A percentile compares a stretch with the other conserved stretches of the same genome.
Conservation (phyloP, 1,140 invertebrate species). For the Drosophila neocordata region DNA sequence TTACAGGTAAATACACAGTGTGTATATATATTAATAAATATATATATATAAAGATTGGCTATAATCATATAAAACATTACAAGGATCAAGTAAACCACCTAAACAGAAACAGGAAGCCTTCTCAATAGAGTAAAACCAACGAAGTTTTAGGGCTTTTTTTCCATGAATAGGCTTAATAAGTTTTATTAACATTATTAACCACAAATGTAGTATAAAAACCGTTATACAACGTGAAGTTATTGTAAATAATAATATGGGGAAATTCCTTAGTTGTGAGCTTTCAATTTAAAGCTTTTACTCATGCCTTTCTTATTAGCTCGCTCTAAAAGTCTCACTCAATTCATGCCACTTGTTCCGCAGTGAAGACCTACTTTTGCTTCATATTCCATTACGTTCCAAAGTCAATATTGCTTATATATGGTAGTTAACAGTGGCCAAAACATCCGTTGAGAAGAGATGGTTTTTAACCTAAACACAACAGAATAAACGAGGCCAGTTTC, state of each 20-base stretch:
- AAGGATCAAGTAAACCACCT: not conserved
- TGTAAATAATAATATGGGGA: not conserved
- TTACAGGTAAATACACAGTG: conserved; percentile 61
- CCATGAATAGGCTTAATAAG: too few relatives aligned
- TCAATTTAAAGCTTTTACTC: conserved; percentile 16
- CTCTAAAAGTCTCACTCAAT: conserved; percentile 36
- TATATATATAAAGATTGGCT: conserved; percentile 31
- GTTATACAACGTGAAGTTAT: conserved; percentile 18
- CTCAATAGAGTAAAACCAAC: conserved; percentile 5
- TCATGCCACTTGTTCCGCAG: conserved; percentile 34
- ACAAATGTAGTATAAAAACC: conserved; percentile 8
- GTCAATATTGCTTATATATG: not conserved
- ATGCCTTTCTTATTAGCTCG: conserved; percentile 10
- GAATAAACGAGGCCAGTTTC: conserved; percentile 78
- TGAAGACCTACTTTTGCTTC: conserved; percentile 61
- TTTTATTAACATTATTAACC: not conserved
- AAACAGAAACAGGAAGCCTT: conserved; percentile 16
- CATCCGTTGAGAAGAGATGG: conserved; percentile 47
- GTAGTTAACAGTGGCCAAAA: conserved; percentile 65
- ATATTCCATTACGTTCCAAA: conserved; percentile 35
- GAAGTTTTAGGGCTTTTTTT: too few relatives aligned
- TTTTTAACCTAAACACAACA: conserved; percentile 64
- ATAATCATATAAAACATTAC: conserved; percentile 5
- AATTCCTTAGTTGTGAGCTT: not conserved
- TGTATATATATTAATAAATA: too few relatives aligned